These are phyloP conservation scores for Eurytoma californica DNA, from an alignment of 2,888 invertebrate genomes.

Conservation along the genomic window DNA sequence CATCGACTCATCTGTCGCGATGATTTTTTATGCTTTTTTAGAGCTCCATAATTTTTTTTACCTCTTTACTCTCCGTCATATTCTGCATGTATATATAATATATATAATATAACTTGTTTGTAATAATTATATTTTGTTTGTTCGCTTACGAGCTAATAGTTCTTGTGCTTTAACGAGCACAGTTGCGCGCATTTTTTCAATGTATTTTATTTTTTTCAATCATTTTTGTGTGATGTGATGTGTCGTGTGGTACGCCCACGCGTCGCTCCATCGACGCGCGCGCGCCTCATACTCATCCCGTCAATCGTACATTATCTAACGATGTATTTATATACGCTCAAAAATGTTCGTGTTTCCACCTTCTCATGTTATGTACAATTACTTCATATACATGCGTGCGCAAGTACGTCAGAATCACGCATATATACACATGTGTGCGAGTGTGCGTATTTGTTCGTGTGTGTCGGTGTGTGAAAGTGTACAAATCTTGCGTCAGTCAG, in stretches of 20 bases:
- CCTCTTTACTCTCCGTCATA: slow-evolving; percentile 64
- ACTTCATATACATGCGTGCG: slow-evolving; percentile 50
- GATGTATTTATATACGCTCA: slow-evolving; percentile 50
- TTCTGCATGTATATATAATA: slow-evolving; percentile 74
- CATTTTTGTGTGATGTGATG: slow-evolving; percentile 59
- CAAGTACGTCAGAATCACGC: slow-evolving; percentile 25
- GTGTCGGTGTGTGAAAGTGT: neutral
- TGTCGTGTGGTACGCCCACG: slow-evolving; percentile 54
- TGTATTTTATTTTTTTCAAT: slow-evolving; percentile 53
- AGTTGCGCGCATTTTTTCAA: slow-evolving; percentile 67
- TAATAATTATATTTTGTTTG: slow-evolving; percentile 75
- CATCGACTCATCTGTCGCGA: slow-evolving; percentile 61
- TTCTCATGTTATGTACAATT: slow-evolving; percentile 41
- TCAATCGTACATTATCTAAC: slow-evolving; percentile 49
- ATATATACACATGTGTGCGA: slow-evolving; percentile 54
- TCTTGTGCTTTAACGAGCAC: slow-evolving; percentile 74
- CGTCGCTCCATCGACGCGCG: slow-evolving; percentile 53
- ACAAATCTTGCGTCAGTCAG: slow-evolving; percentile 52
- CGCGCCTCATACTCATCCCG: slow-evolving; percentile 52
- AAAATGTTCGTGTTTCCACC: slow-evolving; percentile 43
- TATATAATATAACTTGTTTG: slow-evolving; percentile 74
- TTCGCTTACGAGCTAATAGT: slow-evolving; percentile 74
- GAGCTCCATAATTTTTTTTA: slow-evolving; percentile 54
- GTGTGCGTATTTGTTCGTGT: slow-evolving; percentile 48
- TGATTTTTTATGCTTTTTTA: slow-evolving; percentile 63